Evolutionary conservation across 2,113 vertebrate species (phyloP), one percentile per base, ranked within the genome.

Genomic region (Gavialis gangeticus): DNA sequence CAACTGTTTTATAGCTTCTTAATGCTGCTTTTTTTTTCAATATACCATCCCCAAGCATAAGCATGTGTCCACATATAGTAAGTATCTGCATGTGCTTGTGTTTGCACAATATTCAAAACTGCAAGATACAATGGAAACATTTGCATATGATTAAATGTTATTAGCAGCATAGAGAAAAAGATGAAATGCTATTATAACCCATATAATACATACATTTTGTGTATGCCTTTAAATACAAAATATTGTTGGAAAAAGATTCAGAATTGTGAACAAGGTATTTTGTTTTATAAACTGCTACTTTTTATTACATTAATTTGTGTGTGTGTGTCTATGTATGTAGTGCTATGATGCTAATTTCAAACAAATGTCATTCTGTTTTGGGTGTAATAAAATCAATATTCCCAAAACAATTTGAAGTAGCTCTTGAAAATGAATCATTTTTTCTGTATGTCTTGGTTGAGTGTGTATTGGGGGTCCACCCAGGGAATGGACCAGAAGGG

Each of bases 201-300:
- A 19, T 83, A 83, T 30, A n/a, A 3, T 34, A 85, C 78, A 56
- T 86, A 85, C 94, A 69, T 84, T 66, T 12, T 75, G 3, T 86
- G 9, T 88, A 75, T 93, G 89, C 80, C 92, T 86, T 90, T 54
- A 57, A 2, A 2, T 78, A 34, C 58, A 92, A 95, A 82, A 14
- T 57, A 24, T 83, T 85, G 22, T 79, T 94, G 86, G 54, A 85
- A 96, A 90, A 85, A 17, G 75, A 94, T 28, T 71, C 67, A 90
- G 69, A 95, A 89, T 90, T 92, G 85, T 76, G 84, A 84, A n/a
- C 82, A 85, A 92, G 60, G 54, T 22, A 46, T 64, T 96, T 83
- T 87, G 71, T 56, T 94, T 92, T 85, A 59, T 80, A 55, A 46
- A 46, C 84, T 87, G 60, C 12, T 79, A 27, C 58, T 71, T 75